Evolutionary conservation across 2,113 vertebrate genomes (phyloP), one percentile per base, ranked within the genome.

Genomic region (Macrotus californicus): DNA sequence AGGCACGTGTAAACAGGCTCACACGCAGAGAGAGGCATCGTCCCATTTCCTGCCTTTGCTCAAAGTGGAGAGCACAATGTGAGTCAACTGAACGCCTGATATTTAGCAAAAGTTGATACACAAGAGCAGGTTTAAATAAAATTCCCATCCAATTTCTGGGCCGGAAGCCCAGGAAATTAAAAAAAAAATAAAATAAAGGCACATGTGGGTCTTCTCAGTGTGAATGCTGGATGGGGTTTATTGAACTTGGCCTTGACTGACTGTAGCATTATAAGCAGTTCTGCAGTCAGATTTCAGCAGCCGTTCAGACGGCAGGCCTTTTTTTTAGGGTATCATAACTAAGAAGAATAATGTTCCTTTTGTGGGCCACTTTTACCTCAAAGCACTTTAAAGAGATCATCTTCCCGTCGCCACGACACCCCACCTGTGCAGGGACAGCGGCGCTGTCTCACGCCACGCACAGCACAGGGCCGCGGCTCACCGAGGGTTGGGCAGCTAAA

Each of bases 121-220:
- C 67, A 93, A 87, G 70, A 97, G 96, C 94, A 96, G 91, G 96
- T 95, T 97, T 95, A 81, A 97, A 97, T 98, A 91, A 97, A 97
- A 98, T 96, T 96, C 72, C 91, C 77, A 83, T 97, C 93, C 85
- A 85, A 52, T 98, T 97, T 97, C 98, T 98, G 98, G 98, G 98
- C 98, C 93, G 2, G 80, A 94, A 98, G 97, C 98, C 97, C 98
- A 93, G 96, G 95, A 97, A 64, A 97, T 97, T 95, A n/a, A 77
- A 48, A 97, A 97, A 91, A 87, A 95, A 95, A 94, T 94, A 86
- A 92, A 95, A 94, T 66, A 96, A 97, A 90, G 96, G 97, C 98
- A 96, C 97, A 19, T 21, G 87, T 67, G 96, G 97, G 97, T 95
- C 95, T 97, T 77, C 96, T 96, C 93, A n/a, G 91, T 84, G 96